phyloP scores from a whole-genome alignment of 2,888 invertebrate species.

The Adela reaumurella region DNA sequence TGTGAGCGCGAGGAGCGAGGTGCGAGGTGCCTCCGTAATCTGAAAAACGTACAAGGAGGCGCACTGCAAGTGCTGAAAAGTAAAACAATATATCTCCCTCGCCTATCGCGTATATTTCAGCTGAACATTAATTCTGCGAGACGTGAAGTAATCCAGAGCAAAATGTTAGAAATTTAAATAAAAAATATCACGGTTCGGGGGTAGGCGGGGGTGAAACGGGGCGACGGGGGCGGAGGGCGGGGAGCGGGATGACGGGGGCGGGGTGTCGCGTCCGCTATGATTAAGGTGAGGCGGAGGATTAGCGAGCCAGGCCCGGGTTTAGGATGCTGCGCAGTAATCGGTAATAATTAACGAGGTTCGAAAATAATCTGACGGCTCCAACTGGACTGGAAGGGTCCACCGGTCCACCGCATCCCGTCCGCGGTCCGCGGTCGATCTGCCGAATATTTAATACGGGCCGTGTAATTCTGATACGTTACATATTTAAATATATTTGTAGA shows the following conservation, averaged over 20 bases:
- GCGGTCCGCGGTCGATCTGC: too few species aligned
- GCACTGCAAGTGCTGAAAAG: not conserved
- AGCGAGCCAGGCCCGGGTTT: not conserved
- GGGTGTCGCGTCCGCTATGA: not conserved
- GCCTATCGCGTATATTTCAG: not conserved
- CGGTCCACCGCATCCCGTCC: too few species aligned
- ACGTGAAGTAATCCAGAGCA: not conserved
- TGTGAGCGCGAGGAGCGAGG: too few species aligned
- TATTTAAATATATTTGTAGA: too few species aligned
- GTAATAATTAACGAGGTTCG: too few species aligned
- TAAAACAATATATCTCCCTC: constrained; percentile 1
- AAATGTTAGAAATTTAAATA: not conserved
- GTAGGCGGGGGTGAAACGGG: not conserved
- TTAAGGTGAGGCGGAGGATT: not conserved
- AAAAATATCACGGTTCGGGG: not conserved
- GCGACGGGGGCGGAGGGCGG: not conserved
- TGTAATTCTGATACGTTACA: too few species aligned
- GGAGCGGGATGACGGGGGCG: not conserved
- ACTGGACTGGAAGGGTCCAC: too few species aligned
- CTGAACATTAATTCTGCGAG: not conserved
- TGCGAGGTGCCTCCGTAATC: not conserved
- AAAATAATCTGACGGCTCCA: too few species aligned
- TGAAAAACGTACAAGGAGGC: not conserved
- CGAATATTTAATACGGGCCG: too few species aligned
- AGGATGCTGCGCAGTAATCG: not conserved